These are phyloP conservation scores for Sander vitreus DNA, from an alignment of 2,113 vertebrate species.

Conservation along the genomic window DNA sequence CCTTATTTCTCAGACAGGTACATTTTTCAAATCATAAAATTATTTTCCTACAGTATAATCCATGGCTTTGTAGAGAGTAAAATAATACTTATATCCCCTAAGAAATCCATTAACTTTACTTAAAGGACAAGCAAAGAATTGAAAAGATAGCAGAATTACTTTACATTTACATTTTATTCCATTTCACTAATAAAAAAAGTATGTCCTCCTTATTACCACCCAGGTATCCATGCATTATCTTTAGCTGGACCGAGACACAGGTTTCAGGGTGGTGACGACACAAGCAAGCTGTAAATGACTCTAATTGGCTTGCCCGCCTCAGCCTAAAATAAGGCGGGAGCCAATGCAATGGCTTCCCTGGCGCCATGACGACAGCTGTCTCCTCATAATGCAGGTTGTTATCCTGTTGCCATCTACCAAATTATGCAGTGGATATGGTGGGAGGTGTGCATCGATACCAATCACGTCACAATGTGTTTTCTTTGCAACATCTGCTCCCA, in stretches of 20 bases:
- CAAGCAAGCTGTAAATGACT: slow-evolving; percentile 74
- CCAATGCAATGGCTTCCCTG: slow-evolving; percentile 59
- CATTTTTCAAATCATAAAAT: not conserved
- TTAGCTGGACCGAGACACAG: slow-evolving; percentile 44
- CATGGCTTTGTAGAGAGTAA: not conserved
- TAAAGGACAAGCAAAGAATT: slow-evolving; percentile 21
- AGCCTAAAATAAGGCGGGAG: slow-evolving; percentile 66
- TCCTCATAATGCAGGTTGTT: slow-evolving; percentile 79
- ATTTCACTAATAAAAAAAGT: slow-evolving; percentile 39
- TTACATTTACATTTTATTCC: not conserved
- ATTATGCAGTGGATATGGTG: slow-evolving; percentile 70
- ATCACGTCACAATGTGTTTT: slow-evolving; percentile 76
- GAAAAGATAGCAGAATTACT: slow-evolving; percentile 14
- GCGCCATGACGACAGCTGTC: slow-evolving; percentile 81
- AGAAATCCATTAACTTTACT: not conserved
- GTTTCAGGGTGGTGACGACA: slow-evolving; percentile 72
- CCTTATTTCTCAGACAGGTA: not conserved
- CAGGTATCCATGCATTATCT: slow-evolving; percentile 39
- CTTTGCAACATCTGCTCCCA: slow-evolving; percentile 80
- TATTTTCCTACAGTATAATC: not conserved
- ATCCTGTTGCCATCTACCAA: slow-evolving; percentile 76
- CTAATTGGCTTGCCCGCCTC: slow-evolving; percentile 78
- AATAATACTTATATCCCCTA: not conserved
- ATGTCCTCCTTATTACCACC: slow-evolving; percentile 5
- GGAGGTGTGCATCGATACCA: slow-evolving; percentile 77